Percentiles rank a stretch among this genome's conserved stretches.
These are phyloP conservation scores for Rhinichthys klamathensis DNA, from an alignment of 2,113 vertebrate species.

Conservation along the genomic window DNA sequence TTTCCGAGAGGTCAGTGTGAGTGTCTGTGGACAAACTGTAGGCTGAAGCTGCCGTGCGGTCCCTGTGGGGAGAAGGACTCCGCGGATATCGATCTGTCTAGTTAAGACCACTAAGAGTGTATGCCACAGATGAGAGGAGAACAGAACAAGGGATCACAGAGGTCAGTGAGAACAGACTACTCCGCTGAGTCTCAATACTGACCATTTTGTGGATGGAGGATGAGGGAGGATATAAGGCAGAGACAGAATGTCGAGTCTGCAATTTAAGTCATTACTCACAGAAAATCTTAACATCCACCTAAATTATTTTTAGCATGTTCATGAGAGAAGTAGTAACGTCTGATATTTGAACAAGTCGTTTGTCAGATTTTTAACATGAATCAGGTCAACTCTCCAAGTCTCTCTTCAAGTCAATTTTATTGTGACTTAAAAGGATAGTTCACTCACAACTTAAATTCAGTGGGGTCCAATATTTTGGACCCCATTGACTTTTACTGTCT, in stretches of 20 bases:
- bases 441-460: too few relatives aligned
- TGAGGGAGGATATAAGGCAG: neutral
- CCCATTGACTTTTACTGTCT: neutral
- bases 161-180: neutral
- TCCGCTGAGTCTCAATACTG: conserved; percentile 14
- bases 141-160: conserved; percentile 11
- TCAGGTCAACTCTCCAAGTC: neutral
- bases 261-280: neutral
- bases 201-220: neutral
- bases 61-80: conserved; percentile 20
- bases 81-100: conserved; percentile 40
- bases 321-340: neutral
- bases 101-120: conserved; percentile 46
- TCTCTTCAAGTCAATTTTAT: too few relatives aligned
- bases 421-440: too few relatives aligned
- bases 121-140: conserved; percentile 30
- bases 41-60: neutral
- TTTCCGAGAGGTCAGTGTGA: neutral
- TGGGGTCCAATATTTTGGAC: neutral
- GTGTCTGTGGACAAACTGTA: neutral
- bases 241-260: neutral
- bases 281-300: neutral
- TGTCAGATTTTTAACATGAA: neutral
- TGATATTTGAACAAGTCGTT: neutral
- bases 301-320: neutral